A percentile compares a stretch with the other conserved stretches of the same genome.
Conservation (phyloP, 2,888 invertebrate species). For the Synergus gifuensis region DNA sequence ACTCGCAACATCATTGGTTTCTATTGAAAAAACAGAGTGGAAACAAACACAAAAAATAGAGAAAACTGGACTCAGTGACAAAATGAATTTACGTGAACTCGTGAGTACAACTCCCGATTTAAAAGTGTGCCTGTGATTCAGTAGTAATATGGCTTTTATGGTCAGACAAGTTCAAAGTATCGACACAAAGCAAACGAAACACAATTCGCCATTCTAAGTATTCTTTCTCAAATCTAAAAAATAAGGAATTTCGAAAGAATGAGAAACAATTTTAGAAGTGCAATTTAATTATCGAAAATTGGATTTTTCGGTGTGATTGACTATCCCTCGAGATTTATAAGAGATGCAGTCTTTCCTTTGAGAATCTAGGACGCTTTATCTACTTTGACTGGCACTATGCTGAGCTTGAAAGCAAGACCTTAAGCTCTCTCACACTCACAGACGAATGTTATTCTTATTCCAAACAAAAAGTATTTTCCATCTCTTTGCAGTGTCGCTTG, state of each 20-base stretch:
- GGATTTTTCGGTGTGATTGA: neutral
- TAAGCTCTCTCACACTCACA: constrained; percentile 24
- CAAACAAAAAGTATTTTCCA: constrained; percentile 48
- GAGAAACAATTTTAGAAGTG: neutral
- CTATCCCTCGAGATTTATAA: neutral
- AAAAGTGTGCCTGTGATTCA: neutral
- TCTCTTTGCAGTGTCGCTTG: constrained; percentile 48
- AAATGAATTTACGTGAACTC: constrained; percentile 8
- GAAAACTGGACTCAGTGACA: neutral
- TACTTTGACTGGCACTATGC: constrained; percentile 32
- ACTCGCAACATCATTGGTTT: constrained; percentile 30
- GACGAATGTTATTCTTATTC: constrained; percentile 38
- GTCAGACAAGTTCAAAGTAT: neutral
- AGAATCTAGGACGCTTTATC: neutral
- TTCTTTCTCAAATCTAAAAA: no score
- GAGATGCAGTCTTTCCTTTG: neutral
- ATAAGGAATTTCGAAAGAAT: no score
- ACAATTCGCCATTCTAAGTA: no score
- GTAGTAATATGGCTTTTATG: constrained; percentile 6
- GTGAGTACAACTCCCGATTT: neutral
- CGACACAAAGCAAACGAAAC: neutral
- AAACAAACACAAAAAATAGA: constrained; percentile 13
- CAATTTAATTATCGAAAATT: neutral
- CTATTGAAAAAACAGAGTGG: neutral
- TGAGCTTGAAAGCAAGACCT: constrained; percentile 31